Evolutionary conservation across 2,888 invertebrate genomes (phyloP), one percentile per base, ranked within the genome.

Genomic region (Drosophila stalkeri): DNA sequence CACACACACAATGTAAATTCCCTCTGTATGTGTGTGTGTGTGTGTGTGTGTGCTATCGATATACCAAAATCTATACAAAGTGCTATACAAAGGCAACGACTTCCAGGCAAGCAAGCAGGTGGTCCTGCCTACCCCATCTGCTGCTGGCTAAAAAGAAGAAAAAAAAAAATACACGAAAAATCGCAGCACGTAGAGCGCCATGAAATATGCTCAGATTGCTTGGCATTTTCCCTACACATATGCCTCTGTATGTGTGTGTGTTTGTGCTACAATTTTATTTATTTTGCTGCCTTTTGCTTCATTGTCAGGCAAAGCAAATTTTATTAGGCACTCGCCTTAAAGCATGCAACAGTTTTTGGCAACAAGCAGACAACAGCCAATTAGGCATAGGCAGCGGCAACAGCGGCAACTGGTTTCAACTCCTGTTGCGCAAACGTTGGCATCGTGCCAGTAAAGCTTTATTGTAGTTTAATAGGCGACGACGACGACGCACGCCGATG

Each of bases 261-360:
- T 65, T 33, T 71, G 52, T 60, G 55, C 18, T 43, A 61, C 61
- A 67, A 74, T 88, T 82, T 77, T 82, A 77, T 87, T 82, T 77
- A 73, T 78, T 78, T 64, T 72, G 65, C 62, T 73, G 80, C 62
- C 64, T 61, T 75, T 75, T 77, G 75, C 65, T 75, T 70, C 69
- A 72, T 82, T 78, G 73, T 79, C 72, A 65, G 71, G 72, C 75
- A 62, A 61, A 80, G 80, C 72, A 74, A 86, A 86, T 90, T 89
- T 80, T 89, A 89, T 86, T 86, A 86, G 81, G 81, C 82, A 41
- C 46, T 55, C 59, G 64, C 72, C 80, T 65, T 71, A 72, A 90
- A 86, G 89, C 77, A 89, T 89, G 90, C 86, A 86, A 86, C 86
- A 90, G 90, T 86, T 88, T 77, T 86, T 86, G 75, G 68, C 79